Evolutionary conservation across 2,113 vertebrate genomes (phyloP), one percentile per base, ranked within the genome.

Genomic region (Coracopsis vasa): DNA sequence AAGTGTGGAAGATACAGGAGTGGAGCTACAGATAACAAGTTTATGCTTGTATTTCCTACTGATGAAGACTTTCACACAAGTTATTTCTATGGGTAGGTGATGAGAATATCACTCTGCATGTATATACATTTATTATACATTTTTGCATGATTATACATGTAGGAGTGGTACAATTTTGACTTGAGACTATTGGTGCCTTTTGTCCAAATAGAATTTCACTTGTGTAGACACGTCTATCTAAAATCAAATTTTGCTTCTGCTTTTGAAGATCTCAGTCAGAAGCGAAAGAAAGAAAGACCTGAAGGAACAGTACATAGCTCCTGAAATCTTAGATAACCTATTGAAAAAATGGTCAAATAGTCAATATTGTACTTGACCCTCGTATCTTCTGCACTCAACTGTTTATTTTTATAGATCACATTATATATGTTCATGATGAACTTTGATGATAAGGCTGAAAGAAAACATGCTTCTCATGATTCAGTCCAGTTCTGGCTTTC

Each of bases 301-400:
- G 37, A 77, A 95, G 82, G 90, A 89, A 80, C 13, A 91, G 47
- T 33, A 41, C 61, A 37, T 24, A 92, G 82, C 74, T 95, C 80
- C 84, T 83, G 66, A 94, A 95, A 93, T 93, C 82, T 73, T 95
- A 97, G 94, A 90, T 91, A 97, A 95, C 35, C 28, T 72, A 10
- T 61, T 29, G 79, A 91, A 94, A 80, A 82, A 95, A 81, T 94
- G 96, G 97, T 97, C 98, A 96, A 96, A 97, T 81, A 98, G 98
- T 98, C 98, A 98, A 98, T 98, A 98, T 98, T 98, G 98, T 98
- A 98, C 98, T 98, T 98, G 96, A 98, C 98, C 97, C 97, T 98
- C 95, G 94, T 98, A 97, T 98, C 96, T 98, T 98, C 95, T 98
- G 97, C 97, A 98, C 97, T 96, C 27, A 2, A 92, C 77, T 94